These are phyloP conservation scores for Chitala chitala DNA, from an alignment of 2,113 vertebrate genomes.

Conservation along the genomic window DNA sequence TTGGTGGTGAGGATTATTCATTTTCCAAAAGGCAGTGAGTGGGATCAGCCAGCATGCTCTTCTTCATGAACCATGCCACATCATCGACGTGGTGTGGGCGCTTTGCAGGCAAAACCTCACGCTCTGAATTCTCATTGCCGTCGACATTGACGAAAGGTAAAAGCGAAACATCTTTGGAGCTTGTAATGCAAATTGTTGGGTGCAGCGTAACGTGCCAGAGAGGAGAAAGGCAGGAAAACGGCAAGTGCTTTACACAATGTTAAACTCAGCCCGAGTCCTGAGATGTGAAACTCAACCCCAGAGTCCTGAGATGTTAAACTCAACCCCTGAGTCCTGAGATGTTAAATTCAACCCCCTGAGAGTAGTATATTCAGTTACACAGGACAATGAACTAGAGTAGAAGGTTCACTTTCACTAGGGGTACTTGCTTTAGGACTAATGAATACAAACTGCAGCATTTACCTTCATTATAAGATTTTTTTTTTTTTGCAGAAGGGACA, in stretches of 20 bases:
- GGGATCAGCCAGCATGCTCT: no score
- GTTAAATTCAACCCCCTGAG: background rate
- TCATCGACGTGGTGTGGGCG: background rate
- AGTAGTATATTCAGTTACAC: no score
- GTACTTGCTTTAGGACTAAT: no score
- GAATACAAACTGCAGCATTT: no score
- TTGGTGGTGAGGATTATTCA: slow-evolving; percentile 4
- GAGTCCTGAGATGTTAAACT: background rate
- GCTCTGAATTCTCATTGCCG: background rate
- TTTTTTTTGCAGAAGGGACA: no score
- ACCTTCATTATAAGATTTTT: no score
- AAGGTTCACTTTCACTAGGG: no score
- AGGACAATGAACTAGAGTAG: no score
- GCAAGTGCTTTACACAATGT: background rate
- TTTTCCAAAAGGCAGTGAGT: background rate
- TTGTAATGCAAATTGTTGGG: background rate
- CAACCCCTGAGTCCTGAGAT: background rate
- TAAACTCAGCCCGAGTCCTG: background rate
- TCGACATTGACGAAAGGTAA: background rate
- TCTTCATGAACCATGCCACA: background rate
- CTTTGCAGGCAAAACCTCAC: background rate
- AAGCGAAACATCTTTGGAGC: background rate
- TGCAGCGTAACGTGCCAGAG: background rate
- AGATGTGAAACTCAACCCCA: background rate
- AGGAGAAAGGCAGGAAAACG: slow-evolving; percentile 9